Evolutionary conservation across 2,797 vertebrate genomes (phyloP).

Genomic region (Cossypha niveicapilla): DNA sequence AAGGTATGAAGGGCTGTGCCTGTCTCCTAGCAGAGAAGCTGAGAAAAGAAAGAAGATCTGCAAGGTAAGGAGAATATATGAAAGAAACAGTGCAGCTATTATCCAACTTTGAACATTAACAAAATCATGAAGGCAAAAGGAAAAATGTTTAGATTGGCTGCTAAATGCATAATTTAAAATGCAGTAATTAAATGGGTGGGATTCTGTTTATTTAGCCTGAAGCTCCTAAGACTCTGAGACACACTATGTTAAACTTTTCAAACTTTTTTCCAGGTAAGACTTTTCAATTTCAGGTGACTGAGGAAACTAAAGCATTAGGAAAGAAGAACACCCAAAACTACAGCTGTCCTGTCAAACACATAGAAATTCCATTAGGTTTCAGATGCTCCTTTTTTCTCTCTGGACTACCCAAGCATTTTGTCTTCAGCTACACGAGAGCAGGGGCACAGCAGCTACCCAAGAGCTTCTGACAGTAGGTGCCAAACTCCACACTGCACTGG

Average conservation of each 20-base stretch:
- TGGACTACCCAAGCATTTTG: background rate
- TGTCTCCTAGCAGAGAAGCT: background rate
- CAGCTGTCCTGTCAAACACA: background rate
- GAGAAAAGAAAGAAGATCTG: background rate
- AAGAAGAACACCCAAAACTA: background rate
- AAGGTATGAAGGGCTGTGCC: background rate
- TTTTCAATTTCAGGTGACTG: background rate
- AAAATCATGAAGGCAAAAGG: background rate
- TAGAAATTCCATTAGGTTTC: background rate
- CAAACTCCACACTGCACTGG: background rate
- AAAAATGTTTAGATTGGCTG: background rate
- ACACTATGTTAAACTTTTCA: background rate
- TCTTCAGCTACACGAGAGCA: rapidly evolving
- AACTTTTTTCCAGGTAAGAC: background rate
- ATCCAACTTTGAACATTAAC: background rate
- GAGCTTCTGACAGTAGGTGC: background rate
- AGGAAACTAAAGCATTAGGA: background rate
- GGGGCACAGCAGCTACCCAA: background rate
- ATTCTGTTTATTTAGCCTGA: background rate
- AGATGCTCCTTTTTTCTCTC: background rate
- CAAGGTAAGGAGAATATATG: background rate
- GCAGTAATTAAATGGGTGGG: background rate
- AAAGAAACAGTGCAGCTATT: background rate
- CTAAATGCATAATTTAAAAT: background rate
- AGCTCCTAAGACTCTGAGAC: background rate